These are phyloP conservation scores for Eucera pruinosa DNA, from an alignment of 2,888 invertebrate genomes.

Conservation along the genomic window DNA sequence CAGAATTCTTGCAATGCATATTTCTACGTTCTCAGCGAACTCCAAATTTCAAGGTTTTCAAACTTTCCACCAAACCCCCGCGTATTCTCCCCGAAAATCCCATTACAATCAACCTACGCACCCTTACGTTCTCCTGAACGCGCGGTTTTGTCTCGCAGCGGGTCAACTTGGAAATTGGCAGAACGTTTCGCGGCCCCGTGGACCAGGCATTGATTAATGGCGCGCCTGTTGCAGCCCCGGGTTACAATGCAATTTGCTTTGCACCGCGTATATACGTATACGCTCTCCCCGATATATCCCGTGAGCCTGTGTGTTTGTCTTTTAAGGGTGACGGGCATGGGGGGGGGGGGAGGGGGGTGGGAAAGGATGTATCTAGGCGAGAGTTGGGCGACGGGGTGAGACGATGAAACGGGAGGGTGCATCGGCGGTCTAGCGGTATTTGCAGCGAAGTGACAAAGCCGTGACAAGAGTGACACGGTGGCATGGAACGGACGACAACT, in stretches of 20 bases:
- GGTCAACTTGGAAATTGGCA: conserved; percentile 79
- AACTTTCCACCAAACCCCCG: too few species aligned
- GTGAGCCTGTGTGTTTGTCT: conserved; percentile 50
- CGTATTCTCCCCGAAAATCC: neutral
- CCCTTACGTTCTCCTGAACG: conserved; percentile 5
- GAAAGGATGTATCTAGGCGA: neutral
- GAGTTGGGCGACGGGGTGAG: conserved; percentile 17
- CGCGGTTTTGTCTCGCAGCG: conserved; percentile 57
- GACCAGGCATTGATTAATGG: conserved; percentile 84
- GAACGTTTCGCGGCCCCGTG: conserved; percentile 78
- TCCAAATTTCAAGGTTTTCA: too few species aligned
- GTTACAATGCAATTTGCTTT: conserved; percentile 84
- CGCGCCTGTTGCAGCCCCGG: conserved; percentile 84
- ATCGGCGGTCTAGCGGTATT: conserved; percentile 71
- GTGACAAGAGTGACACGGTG: conserved; percentile 83
- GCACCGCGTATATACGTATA: conserved; percentile 49
- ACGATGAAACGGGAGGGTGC: conserved; percentile 24
- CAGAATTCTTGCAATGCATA: too few species aligned
- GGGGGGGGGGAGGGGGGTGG: conserved; percentile 6
- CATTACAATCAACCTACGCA: neutral
- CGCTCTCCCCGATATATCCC: conserved; percentile 11
- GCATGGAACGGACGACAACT: conserved; percentile 83
- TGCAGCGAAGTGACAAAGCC: conserved; percentile 83
- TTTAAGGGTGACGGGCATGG: conserved; percentile 44
- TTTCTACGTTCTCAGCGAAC: too few species aligned